Conservation (phyloP, 2,888 invertebrate genomes). For the Amiota mariae region DNA sequence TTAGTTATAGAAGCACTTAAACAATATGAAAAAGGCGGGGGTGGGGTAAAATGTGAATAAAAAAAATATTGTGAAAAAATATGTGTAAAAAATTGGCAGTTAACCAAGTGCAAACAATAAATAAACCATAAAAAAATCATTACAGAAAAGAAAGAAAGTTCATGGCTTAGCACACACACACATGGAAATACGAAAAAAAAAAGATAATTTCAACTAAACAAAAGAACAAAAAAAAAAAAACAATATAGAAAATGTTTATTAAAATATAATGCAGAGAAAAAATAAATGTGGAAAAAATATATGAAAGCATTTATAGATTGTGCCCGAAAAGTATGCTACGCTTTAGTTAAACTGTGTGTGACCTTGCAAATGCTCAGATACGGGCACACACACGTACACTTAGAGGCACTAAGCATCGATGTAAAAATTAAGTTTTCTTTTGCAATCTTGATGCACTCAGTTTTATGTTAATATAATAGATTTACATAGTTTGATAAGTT, state of each 20-base stretch:
- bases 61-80: constrained; percentile 4
- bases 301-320: not conserved
- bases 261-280: not conserved
- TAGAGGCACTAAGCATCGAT: too few species aligned
- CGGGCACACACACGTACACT: not conserved
- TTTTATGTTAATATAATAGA: too few species aligned
- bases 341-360: not conserved
- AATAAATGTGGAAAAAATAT: not conserved
- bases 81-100: not conserved
- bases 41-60: not conserved
- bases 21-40: not conserved
- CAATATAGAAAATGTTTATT: constrained; percentile 1
- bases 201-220: too few species aligned
- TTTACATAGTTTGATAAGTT: too few species aligned
- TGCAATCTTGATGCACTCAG: too few species aligned
- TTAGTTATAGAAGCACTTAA: constrained; percentile 11
- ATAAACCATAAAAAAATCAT: not conserved
- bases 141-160: not conserved
- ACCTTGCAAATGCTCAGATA: not conserved
- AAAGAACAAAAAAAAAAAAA: not conserved
- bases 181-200: not conserved
- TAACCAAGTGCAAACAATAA: not conserved
- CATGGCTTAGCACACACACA: not conserved
- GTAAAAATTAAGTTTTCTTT: too few species aligned
- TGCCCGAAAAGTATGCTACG: not conserved